Percentiles rank a stretch among this genome's conserved stretches.
These are phyloP conservation scores for Myiotriccus ornatus DNA, from an alignment of 2,797 vertebrate species.

Conservation along the genomic window DNA sequence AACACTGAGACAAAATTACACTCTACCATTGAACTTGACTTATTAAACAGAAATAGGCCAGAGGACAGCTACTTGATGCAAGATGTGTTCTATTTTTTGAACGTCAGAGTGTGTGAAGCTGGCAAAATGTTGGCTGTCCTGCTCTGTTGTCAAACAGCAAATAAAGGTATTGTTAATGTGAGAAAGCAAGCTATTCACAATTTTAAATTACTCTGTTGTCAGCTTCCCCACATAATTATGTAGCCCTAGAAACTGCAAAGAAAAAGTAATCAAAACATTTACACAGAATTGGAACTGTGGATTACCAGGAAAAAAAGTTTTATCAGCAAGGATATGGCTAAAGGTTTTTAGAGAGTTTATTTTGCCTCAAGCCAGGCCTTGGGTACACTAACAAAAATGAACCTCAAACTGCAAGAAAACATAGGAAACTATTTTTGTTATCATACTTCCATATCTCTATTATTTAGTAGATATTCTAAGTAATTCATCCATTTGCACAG, in stretches of 20 bases:
- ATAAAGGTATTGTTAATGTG: background rate
- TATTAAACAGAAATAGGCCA: background rate
- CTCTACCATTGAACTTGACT: background rate
- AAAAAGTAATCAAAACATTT: constrained; percentile 1
- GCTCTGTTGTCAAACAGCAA: background rate
- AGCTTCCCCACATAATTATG: background rate
- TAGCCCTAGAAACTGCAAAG: background rate
- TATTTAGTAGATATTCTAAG: background rate
- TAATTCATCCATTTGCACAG: background rate
- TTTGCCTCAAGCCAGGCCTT: background rate
- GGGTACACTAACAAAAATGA: background rate
- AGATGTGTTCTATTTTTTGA: background rate
- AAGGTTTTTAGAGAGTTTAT: background rate
- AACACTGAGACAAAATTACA: constrained; percentile 18
- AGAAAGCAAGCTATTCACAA: constrained; percentile 7
- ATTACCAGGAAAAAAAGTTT: background rate
- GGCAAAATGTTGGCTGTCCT: background rate
- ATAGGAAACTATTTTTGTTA: background rate
- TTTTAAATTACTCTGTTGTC: constrained; percentile 25
- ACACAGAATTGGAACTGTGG: background rate
- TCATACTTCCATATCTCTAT: background rate
- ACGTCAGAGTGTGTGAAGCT: background rate
- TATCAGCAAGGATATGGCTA: background rate
- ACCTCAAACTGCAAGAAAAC: background rate
- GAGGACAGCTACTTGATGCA: background rate